A percentile compares a stretch with the other conserved stretches of the same genome.
Evolutionary conservation across 2,113 vertebrate species (phyloP).

Genomic region (Epinephelus cyanopodus): DNA sequence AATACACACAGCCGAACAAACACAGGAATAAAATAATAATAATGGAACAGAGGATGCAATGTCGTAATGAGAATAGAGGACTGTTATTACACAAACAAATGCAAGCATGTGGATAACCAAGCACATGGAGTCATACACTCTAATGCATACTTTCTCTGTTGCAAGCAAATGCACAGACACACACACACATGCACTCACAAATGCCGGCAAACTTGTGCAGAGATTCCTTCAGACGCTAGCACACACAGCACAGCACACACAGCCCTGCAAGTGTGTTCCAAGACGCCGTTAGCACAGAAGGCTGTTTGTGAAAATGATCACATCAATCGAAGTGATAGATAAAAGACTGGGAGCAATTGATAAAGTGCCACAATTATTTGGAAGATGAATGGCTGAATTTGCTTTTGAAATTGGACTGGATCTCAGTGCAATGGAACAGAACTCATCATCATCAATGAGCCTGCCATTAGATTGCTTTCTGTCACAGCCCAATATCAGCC

Average conservation of each 20-base stretch:
- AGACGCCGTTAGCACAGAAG: slow-evolving; percentile 71
- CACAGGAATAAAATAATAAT: slow-evolving; percentile 34
- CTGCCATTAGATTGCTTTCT: slow-evolving; percentile 81
- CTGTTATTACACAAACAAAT: slow-evolving; percentile 33
- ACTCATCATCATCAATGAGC: slow-evolving; percentile 85
- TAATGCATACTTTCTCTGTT: slow-evolving; percentile 1
- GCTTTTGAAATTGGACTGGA: slow-evolving; percentile 86
- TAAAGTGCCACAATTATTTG: slow-evolving; percentile 86
- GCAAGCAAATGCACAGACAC: not conserved
- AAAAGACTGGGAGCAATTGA: slow-evolving; percentile 84
- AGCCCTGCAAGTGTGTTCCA: slow-evolving; percentile 61
- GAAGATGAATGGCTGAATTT: slow-evolving; percentile 86
- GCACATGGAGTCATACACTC: slow-evolving; percentile 19
- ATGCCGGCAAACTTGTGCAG: slow-evolving; percentile 9
- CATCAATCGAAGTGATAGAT: slow-evolving; percentile 87
- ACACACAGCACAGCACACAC: slow-evolving; percentile 22
- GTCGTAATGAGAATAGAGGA: slow-evolving; percentile 45
- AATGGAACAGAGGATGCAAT: slow-evolving; percentile 51
- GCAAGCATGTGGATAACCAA: slow-evolving; percentile 14
- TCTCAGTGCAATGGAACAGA: slow-evolving; percentile 81
- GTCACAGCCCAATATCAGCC: slow-evolving; percentile 77
- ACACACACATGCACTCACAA: not conserved
- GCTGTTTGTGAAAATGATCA: slow-evolving; percentile 84
- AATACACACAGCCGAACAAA: slow-evolving; percentile 53
- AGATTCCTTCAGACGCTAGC: slow-evolving; percentile 52